A percentile compares a stretch with the other conserved stretches of the same genome.
These are phyloP conservation scores for Oreotrochilus melanogaster DNA, from an alignment of 2,113 vertebrate species.

Conservation along the genomic window DNA sequence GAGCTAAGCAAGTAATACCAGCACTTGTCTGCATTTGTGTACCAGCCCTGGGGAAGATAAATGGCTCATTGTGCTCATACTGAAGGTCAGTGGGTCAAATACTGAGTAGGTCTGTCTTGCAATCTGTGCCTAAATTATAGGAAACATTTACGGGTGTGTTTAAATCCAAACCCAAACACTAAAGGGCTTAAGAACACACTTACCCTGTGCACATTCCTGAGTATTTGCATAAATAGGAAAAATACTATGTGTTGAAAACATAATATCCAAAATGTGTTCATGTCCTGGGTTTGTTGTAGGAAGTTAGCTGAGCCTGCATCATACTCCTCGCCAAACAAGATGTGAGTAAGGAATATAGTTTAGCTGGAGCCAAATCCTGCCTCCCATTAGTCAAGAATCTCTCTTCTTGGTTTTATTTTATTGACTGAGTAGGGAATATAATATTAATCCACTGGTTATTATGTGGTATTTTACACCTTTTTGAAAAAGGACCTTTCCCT, in stretches of 20 bases:
- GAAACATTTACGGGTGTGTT: constrained; percentile 25
- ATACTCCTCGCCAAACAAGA: background rate
- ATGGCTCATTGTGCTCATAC: constrained; percentile 27
- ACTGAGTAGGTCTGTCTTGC: constrained; percentile 36
- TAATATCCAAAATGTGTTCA: background rate
- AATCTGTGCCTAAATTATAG: constrained; percentile 25
- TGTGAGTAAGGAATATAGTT: background rate
- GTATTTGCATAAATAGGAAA: constrained; percentile 46
- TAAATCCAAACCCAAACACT: constrained; percentile 19
- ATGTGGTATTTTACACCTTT: background rate
- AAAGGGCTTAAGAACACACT: background rate
- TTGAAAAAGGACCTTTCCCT: background rate
- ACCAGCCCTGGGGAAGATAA: constrained; percentile 6
- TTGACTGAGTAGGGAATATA: background rate
- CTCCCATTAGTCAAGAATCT: background rate
- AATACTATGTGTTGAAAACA: background rate
- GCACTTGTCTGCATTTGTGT: background rate
- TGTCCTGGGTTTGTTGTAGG: background rate
- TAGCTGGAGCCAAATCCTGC: constrained; percentile 9
- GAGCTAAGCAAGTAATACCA: background rate
- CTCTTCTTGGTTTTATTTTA: background rate
- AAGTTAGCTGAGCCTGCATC: background rate
- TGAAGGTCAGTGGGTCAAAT: constrained; percentile 45
- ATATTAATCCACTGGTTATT: background rate
- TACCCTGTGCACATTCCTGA: constrained; percentile 15